phyloP scores from a whole-genome alignment of 2,113 vertebrate genomes.

The Himantopus leucocephalus region DNA sequence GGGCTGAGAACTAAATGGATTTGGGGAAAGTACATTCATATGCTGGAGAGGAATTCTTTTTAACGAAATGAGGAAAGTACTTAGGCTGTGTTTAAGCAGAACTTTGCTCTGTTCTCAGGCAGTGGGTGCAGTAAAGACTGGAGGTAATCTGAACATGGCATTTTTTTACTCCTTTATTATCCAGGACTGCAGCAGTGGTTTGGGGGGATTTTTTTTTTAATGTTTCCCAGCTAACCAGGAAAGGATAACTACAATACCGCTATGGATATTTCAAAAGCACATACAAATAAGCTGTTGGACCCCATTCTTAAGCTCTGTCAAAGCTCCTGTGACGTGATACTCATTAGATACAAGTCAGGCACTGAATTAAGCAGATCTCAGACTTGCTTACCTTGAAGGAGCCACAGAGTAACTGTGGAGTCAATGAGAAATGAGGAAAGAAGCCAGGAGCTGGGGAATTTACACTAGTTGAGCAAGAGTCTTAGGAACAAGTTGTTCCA shows the following conservation, averaged over 20 bases:
- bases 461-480: neutral
- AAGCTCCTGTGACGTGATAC: neutral
- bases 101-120: neutral
- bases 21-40: neutral
- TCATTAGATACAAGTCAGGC: neutral
- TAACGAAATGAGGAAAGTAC: neutral
- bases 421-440: neutral
- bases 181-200: neutral
- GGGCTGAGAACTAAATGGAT: neutral
- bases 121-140: neutral
- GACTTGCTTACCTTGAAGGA: neutral
- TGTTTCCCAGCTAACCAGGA: neutral
- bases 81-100: neutral
- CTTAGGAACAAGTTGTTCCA: neutral
- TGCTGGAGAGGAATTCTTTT: neutral
- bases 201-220: neutral
- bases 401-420: neutral
- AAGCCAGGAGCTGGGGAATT: neutral
- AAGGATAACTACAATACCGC: neutral
- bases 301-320: neutral
- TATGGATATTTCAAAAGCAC: neutral
- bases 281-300: neutral
- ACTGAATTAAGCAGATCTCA: neutral
- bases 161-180: neutral
- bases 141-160: neutral